Percentiles rank a stretch among this genome's conserved stretches.
These are phyloP conservation scores for Rhabdomys pumilio DNA, from an alignment of 2,797 vertebrate genomes.

Conservation along the genomic window DNA sequence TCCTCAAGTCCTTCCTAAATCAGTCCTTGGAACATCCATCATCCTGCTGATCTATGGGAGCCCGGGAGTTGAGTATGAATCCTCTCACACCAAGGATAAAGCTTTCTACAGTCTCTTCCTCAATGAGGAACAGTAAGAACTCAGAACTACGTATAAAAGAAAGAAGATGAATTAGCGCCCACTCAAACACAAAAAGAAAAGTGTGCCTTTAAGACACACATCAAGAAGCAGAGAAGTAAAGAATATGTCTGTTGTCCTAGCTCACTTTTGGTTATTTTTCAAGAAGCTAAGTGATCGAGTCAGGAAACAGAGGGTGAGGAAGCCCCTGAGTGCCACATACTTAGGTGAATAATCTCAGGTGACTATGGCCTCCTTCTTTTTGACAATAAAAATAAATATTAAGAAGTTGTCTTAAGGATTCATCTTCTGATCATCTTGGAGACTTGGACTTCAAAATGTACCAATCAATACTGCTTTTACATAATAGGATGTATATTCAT, in stretches of 20 bases:
- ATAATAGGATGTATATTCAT: not conserved
- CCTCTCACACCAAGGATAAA: not conserved
- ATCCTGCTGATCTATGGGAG: not conserved
- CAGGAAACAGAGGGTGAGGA: not conserved
- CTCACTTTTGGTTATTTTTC: not conserved
- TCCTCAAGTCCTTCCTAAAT: not conserved
- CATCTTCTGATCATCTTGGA: conserved; percentile 18
- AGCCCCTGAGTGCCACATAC: not conserved
- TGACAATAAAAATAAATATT: conserved; percentile 27
- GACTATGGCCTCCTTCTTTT: not conserved
- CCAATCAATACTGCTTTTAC: not conserved
- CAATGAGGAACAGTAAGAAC: not conserved
- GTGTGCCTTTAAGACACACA: not conserved
- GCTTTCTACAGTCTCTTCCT: not conserved
- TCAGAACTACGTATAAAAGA: not conserved
- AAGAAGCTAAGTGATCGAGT: not conserved
- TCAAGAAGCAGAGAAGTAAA: not conserved
- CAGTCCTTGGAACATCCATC: not conserved
- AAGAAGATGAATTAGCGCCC: not conserved
- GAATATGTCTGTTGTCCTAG: not conserved
- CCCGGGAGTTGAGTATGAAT: not conserved
- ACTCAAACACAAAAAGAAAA: not conserved
- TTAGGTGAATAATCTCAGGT: not conserved
- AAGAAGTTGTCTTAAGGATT: not conserved
- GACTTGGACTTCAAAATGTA: not conserved